phyloP scores from a whole-genome alignment of 2,113 vertebrate species.

The Cricetomys ansorgei region DNA sequence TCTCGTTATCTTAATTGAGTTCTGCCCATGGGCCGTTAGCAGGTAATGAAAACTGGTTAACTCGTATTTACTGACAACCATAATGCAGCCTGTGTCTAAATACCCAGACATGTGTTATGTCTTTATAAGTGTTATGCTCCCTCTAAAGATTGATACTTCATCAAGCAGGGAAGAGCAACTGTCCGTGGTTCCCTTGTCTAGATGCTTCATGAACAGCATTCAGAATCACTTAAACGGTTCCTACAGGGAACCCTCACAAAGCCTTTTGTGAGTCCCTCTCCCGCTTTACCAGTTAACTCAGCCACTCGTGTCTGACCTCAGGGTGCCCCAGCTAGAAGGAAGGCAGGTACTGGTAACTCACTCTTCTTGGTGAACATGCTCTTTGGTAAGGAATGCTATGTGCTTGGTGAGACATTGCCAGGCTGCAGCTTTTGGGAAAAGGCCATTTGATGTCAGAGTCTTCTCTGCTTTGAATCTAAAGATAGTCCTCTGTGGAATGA shows the following conservation, averaged over 20 bases:
- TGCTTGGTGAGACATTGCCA: neutral
- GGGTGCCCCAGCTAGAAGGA: neutral
- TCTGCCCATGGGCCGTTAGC: neutral
- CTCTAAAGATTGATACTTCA: neutral
- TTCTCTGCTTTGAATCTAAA: neutral
- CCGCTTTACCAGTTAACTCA: neutral
- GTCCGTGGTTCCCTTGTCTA: neutral
- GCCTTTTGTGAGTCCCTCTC: neutral
- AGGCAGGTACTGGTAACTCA: neutral
- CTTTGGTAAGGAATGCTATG: fast-evolving
- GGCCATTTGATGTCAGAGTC: neutral
- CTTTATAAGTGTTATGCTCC: neutral
- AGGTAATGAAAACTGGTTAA: neutral
- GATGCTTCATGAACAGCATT: neutral
- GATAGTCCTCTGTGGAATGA: neutral
- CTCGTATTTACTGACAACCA: neutral
- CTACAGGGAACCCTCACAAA: neutral
- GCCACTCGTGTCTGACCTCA: neutral
- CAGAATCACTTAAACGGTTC: neutral
- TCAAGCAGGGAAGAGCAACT: neutral
- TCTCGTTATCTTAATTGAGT: neutral
- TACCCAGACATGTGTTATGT: neutral
- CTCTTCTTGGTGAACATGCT: neutral
- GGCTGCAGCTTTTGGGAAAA: neutral
- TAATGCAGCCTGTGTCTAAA: neutral